Percentiles rank a stretch among this genome's conserved stretches.
Conservation (phyloP, 2,797 vertebrate species). For the Columba guinea region DNA sequence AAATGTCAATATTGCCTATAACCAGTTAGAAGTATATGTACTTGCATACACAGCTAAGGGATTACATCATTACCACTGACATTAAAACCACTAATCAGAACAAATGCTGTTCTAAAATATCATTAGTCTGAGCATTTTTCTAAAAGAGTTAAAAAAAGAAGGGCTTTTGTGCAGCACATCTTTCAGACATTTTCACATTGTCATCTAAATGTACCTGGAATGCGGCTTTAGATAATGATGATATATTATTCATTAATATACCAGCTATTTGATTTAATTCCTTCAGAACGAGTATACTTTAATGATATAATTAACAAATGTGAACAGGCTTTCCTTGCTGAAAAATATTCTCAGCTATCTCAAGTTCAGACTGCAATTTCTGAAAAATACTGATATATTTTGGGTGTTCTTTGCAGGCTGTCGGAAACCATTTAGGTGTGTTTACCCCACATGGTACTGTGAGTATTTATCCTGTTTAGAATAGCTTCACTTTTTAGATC, state of each 20-base stretch:
- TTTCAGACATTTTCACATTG: background rate
- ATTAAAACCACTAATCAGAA: background rate
- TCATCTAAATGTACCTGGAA: background rate
- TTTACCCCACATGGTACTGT: background rate
- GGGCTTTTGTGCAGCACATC: fast-evolving
- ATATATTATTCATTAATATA: background rate
- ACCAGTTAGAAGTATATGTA: background rate
- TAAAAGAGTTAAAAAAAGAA: background rate
- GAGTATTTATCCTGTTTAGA: background rate
- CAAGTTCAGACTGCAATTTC: background rate
- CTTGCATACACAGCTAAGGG: background rate
- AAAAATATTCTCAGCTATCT: background rate
- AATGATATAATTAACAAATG: background rate
- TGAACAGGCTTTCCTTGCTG: background rate
- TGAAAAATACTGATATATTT: background rate
- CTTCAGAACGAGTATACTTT: background rate
- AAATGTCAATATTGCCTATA: background rate
- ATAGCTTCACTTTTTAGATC: background rate
- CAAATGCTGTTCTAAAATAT: background rate
- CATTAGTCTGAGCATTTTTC: background rate
- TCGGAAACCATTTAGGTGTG: background rate
- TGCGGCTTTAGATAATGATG: background rate
- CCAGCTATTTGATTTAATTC: background rate
- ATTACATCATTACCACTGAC: background rate
- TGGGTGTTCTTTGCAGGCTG: background rate